Conservation (phyloP, 53 echinoderm and acorn worm species). For the Stichopus horrens region DNA sequence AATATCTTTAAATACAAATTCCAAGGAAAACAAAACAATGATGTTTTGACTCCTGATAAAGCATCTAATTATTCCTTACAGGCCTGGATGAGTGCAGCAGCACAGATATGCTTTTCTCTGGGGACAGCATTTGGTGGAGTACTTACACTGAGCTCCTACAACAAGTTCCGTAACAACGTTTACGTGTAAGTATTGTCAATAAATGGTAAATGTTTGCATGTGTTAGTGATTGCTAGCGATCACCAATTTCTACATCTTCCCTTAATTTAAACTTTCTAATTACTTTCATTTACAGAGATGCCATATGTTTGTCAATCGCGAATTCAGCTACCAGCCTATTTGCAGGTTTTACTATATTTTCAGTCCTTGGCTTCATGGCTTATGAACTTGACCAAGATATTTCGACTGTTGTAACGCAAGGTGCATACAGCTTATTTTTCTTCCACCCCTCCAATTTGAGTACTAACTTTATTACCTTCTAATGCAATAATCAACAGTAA, state of each 20-base stretch:
- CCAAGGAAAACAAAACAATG: too few relatives aligned
- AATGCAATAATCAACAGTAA: too few relatives aligned
- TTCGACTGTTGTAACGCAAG: slow-evolving; percentile 66
- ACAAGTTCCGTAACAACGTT: slow-evolving; percentile 87
- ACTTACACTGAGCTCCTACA: slow-evolving; percentile 83
- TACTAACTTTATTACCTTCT: too few relatives aligned
- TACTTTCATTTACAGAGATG: slow-evolving; percentile 55
- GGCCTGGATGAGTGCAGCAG: slow-evolving; percentile 66
- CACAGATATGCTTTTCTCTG: slow-evolving; percentile 89
- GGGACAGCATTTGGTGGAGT: slow-evolving; percentile 87
- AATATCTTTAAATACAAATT: too few relatives aligned
- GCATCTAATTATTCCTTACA: too few relatives aligned
- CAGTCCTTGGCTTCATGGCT: slow-evolving; percentile 87
- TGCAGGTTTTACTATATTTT: slow-evolving; percentile 92
- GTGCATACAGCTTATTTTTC: slow-evolving; percentile 24
- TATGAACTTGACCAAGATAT: slow-evolving; percentile 67
- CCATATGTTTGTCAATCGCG: slow-evolving; percentile 72
- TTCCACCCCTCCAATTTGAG: too few relatives aligned
- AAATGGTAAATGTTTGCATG: too few relatives aligned
- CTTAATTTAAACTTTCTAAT: too few relatives aligned
- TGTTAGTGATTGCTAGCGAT: too few relatives aligned
- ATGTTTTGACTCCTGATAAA: too few relatives aligned
- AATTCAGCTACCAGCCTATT: slow-evolving; percentile 82
- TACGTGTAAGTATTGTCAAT: slow-evolving; percentile 52
- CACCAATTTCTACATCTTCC: too few relatives aligned